Evolutionary conservation across 2,888 invertebrate genomes (phyloP).

Genomic region (Oxycera nigricornis): DNA sequence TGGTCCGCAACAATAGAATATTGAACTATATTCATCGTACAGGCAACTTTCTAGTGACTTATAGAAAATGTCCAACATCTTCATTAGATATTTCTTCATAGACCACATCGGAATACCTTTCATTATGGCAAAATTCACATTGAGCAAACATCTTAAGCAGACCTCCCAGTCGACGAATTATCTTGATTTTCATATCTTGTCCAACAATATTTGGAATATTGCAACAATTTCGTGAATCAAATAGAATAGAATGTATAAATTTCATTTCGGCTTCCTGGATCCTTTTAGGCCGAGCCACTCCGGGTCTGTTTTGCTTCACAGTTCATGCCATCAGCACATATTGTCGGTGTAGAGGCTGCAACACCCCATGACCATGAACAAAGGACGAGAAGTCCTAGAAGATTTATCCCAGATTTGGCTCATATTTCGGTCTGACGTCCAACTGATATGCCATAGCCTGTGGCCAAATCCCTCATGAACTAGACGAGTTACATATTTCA

Average conservation of each 20-base stretch:
- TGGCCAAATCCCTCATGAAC: constrained; percentile 18
- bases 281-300: background rate
- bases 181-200: background rate
- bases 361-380: background rate
- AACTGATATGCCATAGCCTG: constrained; percentile 23
- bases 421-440: constrained; percentile 25
- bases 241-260: background rate
- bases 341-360: background rate
- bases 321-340: background rate
- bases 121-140: background rate
- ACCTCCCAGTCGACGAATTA: background rate
- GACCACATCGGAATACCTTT: background rate
- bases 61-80: no score
- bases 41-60: no score
- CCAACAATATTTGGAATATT: background rate
- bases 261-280: background rate
- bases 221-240: background rate
- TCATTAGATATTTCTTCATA: background rate
- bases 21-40: no score
- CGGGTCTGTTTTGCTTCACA: background rate
- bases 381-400: background rate
- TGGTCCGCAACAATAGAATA: no score
- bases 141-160: background rate
- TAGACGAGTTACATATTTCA: constrained; percentile 39
- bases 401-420: constrained; percentile 36